Evolutionary conservation across 2,888 invertebrate genomes (phyloP).

Genomic region (Tetrapedia diversipes): DNA sequence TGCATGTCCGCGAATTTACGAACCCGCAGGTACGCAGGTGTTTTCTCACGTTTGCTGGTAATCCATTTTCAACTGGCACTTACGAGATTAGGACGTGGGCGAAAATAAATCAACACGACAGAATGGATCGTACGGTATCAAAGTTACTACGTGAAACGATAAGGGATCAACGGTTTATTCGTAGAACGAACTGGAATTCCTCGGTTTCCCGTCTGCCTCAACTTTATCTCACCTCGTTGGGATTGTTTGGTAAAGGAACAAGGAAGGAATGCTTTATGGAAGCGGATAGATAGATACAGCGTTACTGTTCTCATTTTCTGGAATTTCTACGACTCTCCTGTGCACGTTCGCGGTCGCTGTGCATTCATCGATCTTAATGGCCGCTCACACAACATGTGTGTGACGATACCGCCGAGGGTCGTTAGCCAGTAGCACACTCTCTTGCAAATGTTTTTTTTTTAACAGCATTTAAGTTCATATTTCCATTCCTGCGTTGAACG

Average conservation of each 20-base stretch:
- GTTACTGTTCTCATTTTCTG: constrained; percentile 71
- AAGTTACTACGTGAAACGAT: constrained; percentile 8
- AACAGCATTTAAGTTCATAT: no score
- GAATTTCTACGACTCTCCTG: constrained; percentile 37
- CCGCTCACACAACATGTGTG: no score
- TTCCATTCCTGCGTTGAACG: no score
- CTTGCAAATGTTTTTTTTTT: no score
- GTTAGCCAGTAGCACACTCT: no score
- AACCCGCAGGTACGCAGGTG: constrained; percentile 34
- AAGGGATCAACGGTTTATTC: constrained; percentile 9
- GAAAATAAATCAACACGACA: constrained; percentile 16
- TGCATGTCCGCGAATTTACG: constrained; percentile 10
- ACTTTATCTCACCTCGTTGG: constrained; percentile 58
- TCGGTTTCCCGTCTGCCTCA: constrained; percentile 63
- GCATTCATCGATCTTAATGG: not conserved
- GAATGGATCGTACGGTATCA: not conserved
- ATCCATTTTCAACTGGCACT: constrained; percentile 8
- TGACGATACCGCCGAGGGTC: no score
- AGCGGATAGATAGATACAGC: constrained; percentile 60
- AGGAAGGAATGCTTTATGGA: constrained; percentile 60
- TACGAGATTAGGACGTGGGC: not conserved
- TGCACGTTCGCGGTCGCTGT: not conserved
- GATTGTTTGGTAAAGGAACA: constrained; percentile 60
- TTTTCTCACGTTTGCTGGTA: constrained; percentile 13
- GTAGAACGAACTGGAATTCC: constrained; percentile 70